Percentiles rank a stretch among this genome's conserved stretches.
Conservation (phyloP, 1,140 invertebrate genomes). For the Drosophila ogumai region DNA sequence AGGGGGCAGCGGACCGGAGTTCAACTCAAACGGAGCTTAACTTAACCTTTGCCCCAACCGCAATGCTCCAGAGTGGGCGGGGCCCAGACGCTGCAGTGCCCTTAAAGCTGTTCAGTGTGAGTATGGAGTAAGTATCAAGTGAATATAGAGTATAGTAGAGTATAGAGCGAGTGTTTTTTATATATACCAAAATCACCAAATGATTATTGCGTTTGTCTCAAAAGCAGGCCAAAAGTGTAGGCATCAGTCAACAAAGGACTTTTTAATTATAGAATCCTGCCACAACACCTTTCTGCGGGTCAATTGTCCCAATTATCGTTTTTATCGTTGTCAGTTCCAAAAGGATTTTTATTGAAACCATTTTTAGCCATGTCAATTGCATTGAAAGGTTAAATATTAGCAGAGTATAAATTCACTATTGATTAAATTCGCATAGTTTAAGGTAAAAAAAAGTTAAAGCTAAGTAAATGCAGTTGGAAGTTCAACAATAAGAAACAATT, state of each 20-base stretch:
- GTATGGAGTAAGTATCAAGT: background rate
- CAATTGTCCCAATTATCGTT: background rate
- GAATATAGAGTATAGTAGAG: no score
- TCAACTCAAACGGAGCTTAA: conserved; percentile 58
- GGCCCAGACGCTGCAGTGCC: background rate
- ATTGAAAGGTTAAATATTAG: background rate
- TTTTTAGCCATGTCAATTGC: background rate
- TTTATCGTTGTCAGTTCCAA: background rate
- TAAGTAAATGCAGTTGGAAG: background rate
- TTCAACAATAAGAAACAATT: background rate
- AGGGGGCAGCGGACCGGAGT: conserved; percentile 10
- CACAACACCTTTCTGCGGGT: background rate
- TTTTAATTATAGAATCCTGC: background rate
- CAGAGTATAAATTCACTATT: no score
- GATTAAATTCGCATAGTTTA: background rate
- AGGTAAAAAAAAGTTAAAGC: background rate
- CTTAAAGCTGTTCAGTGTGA: conserved; percentile 11
- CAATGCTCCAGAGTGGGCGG: conserved; percentile 10
- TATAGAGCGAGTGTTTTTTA: no score
- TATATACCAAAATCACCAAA: background rate
- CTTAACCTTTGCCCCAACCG: conserved; percentile 63
- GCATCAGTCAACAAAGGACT: background rate
- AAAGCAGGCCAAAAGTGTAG: background rate
- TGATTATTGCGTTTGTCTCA: background rate
- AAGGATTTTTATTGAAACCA: background rate